These are phyloP conservation scores for Pyrrhia umbra DNA, from an alignment of 2,888 invertebrate genomes.

Conservation along the genomic window DNA sequence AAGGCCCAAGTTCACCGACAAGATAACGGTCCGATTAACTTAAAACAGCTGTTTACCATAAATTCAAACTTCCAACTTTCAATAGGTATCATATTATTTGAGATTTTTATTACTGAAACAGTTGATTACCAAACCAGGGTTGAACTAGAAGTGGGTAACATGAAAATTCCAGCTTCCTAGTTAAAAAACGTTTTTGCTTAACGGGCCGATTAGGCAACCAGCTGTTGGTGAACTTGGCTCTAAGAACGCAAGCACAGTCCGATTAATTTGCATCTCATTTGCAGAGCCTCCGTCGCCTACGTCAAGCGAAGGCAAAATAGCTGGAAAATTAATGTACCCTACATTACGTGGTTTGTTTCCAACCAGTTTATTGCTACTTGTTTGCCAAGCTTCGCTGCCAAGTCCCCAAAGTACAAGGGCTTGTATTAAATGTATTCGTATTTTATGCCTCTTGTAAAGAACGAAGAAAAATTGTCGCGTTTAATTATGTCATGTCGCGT, in stretches of 20 bases:
- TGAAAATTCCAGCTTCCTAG: no score
- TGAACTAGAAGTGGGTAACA: no score
- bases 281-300: conserved; percentile 27
- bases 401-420: conserved; percentile 43
- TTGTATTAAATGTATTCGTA: conserved; percentile 32
- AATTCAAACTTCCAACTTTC: no score
- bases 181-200: no score
- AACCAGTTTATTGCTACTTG: conserved; percentile 51
- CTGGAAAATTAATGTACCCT: conserved; percentile 54
- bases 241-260: conserved; percentile 52
- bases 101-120: no score
- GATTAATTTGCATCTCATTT: conserved; percentile 65
- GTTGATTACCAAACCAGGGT: no score
- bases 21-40: no score
- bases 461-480: conserved; percentile 21
- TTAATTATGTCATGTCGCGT: conserved; percentile 38
- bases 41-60: no score
- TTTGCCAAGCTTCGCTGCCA: conserved; percentile 56
- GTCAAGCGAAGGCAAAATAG: conserved; percentile 43
- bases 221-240: no score
- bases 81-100: no score
- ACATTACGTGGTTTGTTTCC: conserved; percentile 55
- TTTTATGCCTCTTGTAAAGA: conserved; percentile 26
- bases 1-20: no score
- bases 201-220: no score